Evolutionary conservation across 2,888 invertebrate species (phyloP).

Genomic region (Drosophila mimetica): DNA sequence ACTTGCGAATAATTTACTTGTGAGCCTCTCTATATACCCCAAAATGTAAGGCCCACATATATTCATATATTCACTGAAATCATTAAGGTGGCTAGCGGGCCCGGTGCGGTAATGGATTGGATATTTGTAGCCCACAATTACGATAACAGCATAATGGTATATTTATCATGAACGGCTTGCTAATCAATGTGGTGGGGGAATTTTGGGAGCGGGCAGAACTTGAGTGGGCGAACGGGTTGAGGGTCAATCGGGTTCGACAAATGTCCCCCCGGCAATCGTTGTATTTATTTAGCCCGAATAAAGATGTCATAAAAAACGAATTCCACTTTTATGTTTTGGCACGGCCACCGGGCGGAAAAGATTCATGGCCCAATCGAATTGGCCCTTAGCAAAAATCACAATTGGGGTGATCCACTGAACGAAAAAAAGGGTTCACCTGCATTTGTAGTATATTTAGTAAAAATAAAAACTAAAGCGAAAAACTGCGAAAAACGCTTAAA

Average conservation of each 20-base stretch:
- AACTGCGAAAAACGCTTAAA: too few relatives aligned
- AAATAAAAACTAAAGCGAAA: too few relatives aligned
- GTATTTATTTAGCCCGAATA: slow-evolving; percentile 78
- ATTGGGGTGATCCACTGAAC: slow-evolving; percentile 19
- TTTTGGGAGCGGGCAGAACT: background rate
- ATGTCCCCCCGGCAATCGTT: slow-evolving; percentile 74
- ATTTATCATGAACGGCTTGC: slow-evolving; percentile 76
- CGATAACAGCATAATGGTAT: slow-evolving; percentile 67
- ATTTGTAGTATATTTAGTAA: too few relatives aligned
- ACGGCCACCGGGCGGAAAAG: slow-evolving; percentile 61
- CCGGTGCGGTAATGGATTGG: slow-evolving; percentile 24
- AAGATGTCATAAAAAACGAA: slow-evolving; percentile 82
- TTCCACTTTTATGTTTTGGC: slow-evolving; percentile 80
- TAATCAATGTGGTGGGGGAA: slow-evolving; percentile 34
- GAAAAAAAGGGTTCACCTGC: background rate
- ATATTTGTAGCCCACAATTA: slow-evolving; percentile 49
- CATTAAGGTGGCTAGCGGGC: slow-evolving; percentile 8
- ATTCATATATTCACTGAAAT: slow-evolving; percentile 3
- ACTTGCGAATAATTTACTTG: slow-evolving; percentile 5
- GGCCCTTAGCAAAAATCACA: slow-evolving; percentile 44
- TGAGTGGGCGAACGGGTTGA: slow-evolving; percentile 5
- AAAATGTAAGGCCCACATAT: background rate
- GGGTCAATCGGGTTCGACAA: slow-evolving; percentile 30
- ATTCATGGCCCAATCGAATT: slow-evolving; percentile 72
- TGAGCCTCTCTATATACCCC: background rate